Base-by-base conservation (phyloP, 2,113 vertebrate genomes). In the Merops nubicus region DNA sequence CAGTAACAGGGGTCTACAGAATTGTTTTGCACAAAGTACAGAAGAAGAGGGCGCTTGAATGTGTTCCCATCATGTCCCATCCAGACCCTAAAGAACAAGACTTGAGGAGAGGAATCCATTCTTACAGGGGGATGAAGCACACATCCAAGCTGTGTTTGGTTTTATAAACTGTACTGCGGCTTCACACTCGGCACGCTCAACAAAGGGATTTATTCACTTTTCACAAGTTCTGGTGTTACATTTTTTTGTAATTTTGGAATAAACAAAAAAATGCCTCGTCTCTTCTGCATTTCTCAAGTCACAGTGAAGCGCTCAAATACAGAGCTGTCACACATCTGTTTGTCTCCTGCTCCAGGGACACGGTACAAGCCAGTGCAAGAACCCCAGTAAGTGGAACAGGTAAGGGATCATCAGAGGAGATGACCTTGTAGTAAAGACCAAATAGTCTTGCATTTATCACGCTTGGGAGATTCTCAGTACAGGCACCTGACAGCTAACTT, bases 71-170 rank as follows among this genome's bases (percentile, higher is more conserved):
- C 1, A 96, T 98, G 92, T 98, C 96, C 8, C 97, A 98, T 6
- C 97, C 98, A 36, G 98, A 97, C 11, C 86, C 96, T 15, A 96
- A 98, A 76, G 96, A 97, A 47, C 95, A 93, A 8, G 98, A 99
- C 91, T 84, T 80, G 8, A 99, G 98, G 93, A 99, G 98, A 33
- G 98, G 98, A 21, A 96, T 98, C 34, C 97, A 96, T 70, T 97
- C 98, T 57, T 98, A 98, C 88, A 97, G 96, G 13, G 98, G 98
- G 95, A 96, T 99, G 92, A 98, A 98, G 83, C 98, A 99, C 89
- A 99, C 99, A 7, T 99, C 99, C 34, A 99, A 99, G 97, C 98
- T 99, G 60, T 99, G 99, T 92, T 98, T 98, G 31, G 98, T 99
- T 98, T 98, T 99, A 98, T 99, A 98, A 99, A 93, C 60, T 79